Base-by-base conservation (phyloP, 2,113 vertebrate genomes). In the Acanthochromis polyacanthus region DNA sequence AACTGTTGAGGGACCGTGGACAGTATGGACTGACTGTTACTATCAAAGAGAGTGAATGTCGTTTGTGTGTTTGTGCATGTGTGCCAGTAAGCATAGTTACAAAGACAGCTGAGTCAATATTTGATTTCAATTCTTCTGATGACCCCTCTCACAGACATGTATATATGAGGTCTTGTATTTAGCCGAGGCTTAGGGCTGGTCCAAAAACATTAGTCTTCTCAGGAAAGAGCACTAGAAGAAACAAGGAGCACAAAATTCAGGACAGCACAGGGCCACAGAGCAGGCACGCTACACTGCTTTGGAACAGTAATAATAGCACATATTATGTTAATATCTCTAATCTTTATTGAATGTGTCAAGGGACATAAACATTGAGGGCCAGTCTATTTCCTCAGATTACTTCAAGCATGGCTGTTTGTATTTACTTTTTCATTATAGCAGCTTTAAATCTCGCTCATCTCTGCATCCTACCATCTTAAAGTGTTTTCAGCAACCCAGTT, bases 401-500 rank as follows among this genome's bases (percentile, higher is more conserved):
- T 94, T 87, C 94, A 65, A 68, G 86, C 92, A 93, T 93, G 89
- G 93, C 93, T 95, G 94, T 85, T 82, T 95, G 94, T 96, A 95
- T 96, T 96, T 95, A 96, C 95, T 94, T 89, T 91, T 87, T 93
- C 92, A 89, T 94, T 75, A 94, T 89, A 92, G 90, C 59, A 50
- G 70, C 84, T 90, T 83, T 77, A 43, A 73, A 63, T 71, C 59
- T 84, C 4, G 40, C 23, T 82, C 70, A 76, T 79, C 65, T 90
- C 78, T 80, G 53, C 62, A 83, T 63, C 74, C 71, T 69, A 36
- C 20, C 74, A 48, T 75, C 38, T 38, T 81, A 73, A 62, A 72
- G 73, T 50, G 36, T 72, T 67, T 36, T 57, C 51, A 70, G 67
- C 40, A 83, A 67, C 36, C 20, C 46, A n/a, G 8, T 61, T 78